A percentile compares a stretch with the other conserved stretches of the same genome.
Evolutionary conservation across 2,888 invertebrate genomes (phyloP).

Genomic region (Hydriomena furcata): DNA sequence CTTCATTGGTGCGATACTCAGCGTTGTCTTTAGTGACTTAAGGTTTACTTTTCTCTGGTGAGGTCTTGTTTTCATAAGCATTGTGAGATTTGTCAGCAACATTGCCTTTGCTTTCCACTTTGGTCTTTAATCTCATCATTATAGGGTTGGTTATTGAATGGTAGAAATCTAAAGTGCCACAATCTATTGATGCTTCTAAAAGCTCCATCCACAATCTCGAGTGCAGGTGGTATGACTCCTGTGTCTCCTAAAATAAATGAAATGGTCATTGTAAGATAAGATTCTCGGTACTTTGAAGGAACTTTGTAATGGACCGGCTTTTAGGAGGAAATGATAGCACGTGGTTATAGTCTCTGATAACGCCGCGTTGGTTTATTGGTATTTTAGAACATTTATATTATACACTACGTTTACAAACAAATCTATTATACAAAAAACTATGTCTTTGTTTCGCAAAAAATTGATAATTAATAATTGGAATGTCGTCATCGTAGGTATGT

Average conservation of each 20-base stretch:
- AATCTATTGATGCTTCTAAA: constrained; percentile 74
- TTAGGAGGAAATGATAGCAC: constrained; percentile 45
- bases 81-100: constrained; percentile 64
- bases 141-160: constrained; percentile 45
- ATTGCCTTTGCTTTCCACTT: constrained; percentile 31
- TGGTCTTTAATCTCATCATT: constrained; percentile 5
- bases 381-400: too few relatives aligned
- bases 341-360: constrained; percentile 26
- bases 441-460: too few relatives aligned
- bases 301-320: constrained; percentile 44
- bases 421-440: too few relatives aligned
- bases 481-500: too few relatives aligned
- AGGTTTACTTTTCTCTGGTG: constrained; percentile 42
- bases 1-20: constrained; percentile 34
- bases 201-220: constrained; percentile 70
- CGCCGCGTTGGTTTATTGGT: constrained; percentile 11
- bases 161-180: constrained; percentile 59
- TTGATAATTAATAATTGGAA: too few relatives aligned
- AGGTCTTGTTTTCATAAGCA: constrained; percentile 48
- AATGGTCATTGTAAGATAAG: constrained; percentile 76
- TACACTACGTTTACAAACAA: too few relatives aligned
- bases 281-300: constrained; percentile 49
- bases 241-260: constrained; percentile 81
- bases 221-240: constrained; percentile 79
- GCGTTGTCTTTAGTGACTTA: constrained; percentile 37